phyloP scores from a whole-genome alignment of 2,888 invertebrate genomes.

The Apomyelois bistriatella region DNA sequence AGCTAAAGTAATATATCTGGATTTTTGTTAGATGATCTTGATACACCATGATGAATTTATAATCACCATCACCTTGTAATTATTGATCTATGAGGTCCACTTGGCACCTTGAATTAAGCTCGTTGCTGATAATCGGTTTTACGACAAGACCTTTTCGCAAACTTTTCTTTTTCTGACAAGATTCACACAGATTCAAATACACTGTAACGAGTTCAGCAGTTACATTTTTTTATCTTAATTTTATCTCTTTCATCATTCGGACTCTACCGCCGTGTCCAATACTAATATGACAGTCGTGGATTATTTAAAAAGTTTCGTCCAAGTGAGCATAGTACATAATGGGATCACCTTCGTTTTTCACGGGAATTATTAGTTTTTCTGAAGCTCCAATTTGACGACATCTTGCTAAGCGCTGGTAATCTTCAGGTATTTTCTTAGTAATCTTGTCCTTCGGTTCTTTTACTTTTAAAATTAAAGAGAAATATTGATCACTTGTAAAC shows the following conservation, averaged over 20 bases:
- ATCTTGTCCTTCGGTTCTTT: neutral
- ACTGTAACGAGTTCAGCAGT: conserved; percentile 24
- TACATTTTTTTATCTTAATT: conserved; percentile 28
- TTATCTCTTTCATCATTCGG: conserved; percentile 25
- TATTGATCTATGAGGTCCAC: conserved; percentile 49
- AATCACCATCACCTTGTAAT: conserved; percentile 33
- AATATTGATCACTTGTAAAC: too few species aligned
- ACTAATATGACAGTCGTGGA: conserved; percentile 23
- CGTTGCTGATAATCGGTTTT: conserved; percentile 27
- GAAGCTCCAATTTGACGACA: conserved; percentile 14
- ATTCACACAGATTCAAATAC: conserved; percentile 30
- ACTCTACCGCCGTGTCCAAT: conserved; percentile 34
- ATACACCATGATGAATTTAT: conserved; percentile 38
- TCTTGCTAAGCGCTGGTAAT: conserved; percentile 14
- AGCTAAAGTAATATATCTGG: too few species aligned
- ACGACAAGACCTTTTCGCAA: conserved; percentile 31
- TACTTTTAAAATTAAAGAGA: too few species aligned
- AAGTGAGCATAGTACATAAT: conserved; percentile 7
- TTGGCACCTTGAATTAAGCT: conserved; percentile 39
- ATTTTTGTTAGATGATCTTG: neutral
- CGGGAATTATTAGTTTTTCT: conserved; percentile 13
- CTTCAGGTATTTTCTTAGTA: conserved; percentile 12
- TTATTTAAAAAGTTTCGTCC: conserved; percentile 9
- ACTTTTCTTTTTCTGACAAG: conserved; percentile 28
- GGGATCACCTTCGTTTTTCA: conserved; percentile 8